Conservation (phyloP, 2,113 vertebrate genomes). For the Cyanistes caeruleus region DNA sequence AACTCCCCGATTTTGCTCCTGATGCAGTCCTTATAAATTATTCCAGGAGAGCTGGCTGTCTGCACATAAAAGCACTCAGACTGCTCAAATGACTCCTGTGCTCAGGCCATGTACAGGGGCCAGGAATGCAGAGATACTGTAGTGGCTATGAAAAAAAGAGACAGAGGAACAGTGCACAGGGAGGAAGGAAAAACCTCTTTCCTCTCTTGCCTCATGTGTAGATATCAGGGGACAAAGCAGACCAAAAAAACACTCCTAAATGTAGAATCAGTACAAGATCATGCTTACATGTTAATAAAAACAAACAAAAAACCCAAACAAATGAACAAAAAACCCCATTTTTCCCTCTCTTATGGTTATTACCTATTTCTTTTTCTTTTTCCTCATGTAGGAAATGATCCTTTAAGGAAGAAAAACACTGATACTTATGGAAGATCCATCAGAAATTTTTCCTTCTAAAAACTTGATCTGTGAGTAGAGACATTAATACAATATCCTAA, state of each 20-base stretch:
- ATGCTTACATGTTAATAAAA: background rate
- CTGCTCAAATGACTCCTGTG: background rate
- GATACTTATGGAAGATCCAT: background rate
- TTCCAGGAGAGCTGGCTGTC: background rate
- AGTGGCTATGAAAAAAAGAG: background rate
- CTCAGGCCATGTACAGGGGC: background rate
- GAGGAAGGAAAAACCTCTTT: background rate
- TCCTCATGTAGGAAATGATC: background rate
- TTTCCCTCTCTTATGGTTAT: background rate
- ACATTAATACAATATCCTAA: background rate
- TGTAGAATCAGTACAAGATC: background rate
- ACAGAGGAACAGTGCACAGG: background rate
- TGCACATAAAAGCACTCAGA: background rate
- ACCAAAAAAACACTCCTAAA: background rate
- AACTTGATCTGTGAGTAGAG: background rate
- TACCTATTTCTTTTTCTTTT: background rate
- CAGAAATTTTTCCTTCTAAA: background rate
- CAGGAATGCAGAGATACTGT: background rate
- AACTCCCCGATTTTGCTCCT: background rate
- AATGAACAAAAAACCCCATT: background rate
- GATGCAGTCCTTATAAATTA: background rate
- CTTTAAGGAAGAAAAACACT: background rate
- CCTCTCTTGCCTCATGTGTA: background rate
- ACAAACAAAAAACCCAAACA: background rate
- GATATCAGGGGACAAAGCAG: background rate